Evolutionary conservation across 2,113 vertebrate species (phyloP), one percentile per base, ranked within the genome.

Genomic region (Microcebus jonahi): DNA sequence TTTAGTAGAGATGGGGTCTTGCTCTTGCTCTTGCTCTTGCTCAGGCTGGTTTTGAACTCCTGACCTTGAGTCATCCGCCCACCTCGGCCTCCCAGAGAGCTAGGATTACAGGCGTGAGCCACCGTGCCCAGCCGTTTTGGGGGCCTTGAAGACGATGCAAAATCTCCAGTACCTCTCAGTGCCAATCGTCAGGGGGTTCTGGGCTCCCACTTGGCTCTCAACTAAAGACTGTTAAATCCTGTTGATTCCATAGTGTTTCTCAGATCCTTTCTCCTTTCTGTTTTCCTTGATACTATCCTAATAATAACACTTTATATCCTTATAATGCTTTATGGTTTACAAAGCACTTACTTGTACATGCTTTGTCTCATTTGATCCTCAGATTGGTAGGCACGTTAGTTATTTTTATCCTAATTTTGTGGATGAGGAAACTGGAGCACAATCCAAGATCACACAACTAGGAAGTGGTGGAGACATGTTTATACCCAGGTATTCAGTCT

Each of bases 321-420:
- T 57, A 9, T 42, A 48, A 15, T 80, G 15, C 13, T 59, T 53
- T 81, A 39, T 68, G 77, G n/a, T 55, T 39, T 86, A 29, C 20
- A 83, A 29, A 76, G 5, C 20, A 53, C 50, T 94, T 82, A 61
- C 39, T 94, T 82, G 42, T 25, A 18, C 8, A 6, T 89, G 34
- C 42, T 21, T 95, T 82, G 17, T 53, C 23, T 75, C 91, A 42
- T 45, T n/a, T 75, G 55, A 89, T 39, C 17, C 57, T 82, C 73
- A 77, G 76, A 36, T 79, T 88, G 29, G 4, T 61, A 61, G 31
- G 5, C 55, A 83, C 27, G 20, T 89, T 65, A 39, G 25, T 80
- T 67, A 57, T 90, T 91, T 94, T 88, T 71, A 81, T 82, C 18
- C 18, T 89, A 76, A 63, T 70, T 95, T 94, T 50, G 76, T 90